A percentile compares a stretch with the other conserved stretches of the same genome.
Conservation (phyloP, 2,888 invertebrate species). For the Candidula unifasciata region DNA sequence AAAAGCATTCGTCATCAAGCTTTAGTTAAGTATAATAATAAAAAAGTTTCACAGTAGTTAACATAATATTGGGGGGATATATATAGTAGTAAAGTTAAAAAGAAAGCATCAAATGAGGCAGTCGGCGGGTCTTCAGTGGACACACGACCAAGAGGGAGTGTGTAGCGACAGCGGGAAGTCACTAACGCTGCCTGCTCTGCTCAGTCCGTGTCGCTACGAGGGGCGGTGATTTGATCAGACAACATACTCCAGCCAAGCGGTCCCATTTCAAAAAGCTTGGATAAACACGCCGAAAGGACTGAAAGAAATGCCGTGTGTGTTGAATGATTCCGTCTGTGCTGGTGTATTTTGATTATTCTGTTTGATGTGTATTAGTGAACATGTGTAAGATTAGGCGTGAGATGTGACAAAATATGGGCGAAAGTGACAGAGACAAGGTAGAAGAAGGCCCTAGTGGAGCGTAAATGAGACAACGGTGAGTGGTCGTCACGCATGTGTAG, state of each 20-base stretch:
- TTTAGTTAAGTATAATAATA: neutral
- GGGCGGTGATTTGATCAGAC: conserved; percentile 14
- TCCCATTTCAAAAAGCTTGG: conserved; percentile 9
- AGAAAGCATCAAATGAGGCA: too few species aligned
- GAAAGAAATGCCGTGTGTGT: conserved; percentile 4
- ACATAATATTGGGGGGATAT: too few species aligned
- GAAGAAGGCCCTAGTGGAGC: neutral
- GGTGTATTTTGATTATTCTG: neutral
- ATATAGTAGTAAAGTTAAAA: too few species aligned
- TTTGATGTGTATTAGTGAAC: neutral
- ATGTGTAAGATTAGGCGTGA: neutral
- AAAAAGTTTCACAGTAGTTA: neutral
- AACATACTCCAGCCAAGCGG: neutral
- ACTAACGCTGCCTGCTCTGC: conserved; percentile 40
- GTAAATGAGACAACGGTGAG: conserved; percentile 4
- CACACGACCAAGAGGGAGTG: neutral
- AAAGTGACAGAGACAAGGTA: neutral
- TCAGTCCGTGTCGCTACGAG: conserved; percentile 16
- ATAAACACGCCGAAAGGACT: conserved; percentile 7
- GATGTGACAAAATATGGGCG: neutral
- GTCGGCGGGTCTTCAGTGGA: too few species aligned
- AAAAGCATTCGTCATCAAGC: neutral
- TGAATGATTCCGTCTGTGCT: neutral
- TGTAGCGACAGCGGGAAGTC: neutral
- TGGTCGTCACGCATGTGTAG: neutral